Evolutionary conservation across 2,797 vertebrate genomes (phyloP).

Genomic region (Philypnodon macrostomus): DNA sequence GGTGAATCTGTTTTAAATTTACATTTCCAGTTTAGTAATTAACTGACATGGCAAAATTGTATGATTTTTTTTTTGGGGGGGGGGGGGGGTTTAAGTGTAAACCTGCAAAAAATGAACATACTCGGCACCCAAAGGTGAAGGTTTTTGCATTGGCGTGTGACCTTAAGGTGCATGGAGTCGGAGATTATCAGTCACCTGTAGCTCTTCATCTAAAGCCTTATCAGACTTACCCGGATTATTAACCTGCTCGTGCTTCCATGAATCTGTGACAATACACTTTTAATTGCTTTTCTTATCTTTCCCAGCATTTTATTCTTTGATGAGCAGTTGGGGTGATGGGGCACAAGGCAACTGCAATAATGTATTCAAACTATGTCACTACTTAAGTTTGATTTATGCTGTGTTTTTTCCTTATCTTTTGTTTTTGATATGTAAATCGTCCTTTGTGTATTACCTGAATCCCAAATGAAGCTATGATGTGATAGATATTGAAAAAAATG

Average conservation of each 20-base stretch:
- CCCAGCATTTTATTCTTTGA: slow-evolving; percentile 17
- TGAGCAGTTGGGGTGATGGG: slow-evolving; percentile 12
- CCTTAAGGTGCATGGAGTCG: background rate
- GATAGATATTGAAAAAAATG: too few species aligned
- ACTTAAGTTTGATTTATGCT: too few species aligned
- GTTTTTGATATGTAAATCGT: too few species aligned
- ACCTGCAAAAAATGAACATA: slow-evolving; percentile 14
- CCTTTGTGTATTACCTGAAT: too few species aligned
- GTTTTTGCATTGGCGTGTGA: background rate
- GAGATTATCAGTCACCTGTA: slow-evolving; percentile 23
- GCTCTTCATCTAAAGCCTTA: slow-evolving; percentile 28
- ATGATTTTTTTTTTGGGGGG: too few species aligned
- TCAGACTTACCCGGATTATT: slow-evolving; percentile 30
- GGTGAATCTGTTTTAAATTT: too few species aligned
- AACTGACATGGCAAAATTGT: too few species aligned
- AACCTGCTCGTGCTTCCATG: slow-evolving; percentile 35
- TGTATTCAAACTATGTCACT: slow-evolving; percentile 11
- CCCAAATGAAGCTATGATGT: too few species aligned
- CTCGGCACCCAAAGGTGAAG: background rate
- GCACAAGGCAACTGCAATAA: background rate
- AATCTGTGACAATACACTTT: slow-evolving; percentile 35
- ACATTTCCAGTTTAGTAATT: too few species aligned
- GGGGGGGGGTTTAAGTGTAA: too few species aligned
- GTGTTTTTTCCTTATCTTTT: slow-evolving; percentile 14
- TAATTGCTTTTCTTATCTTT: slow-evolving; percentile 40